phyloP scores from a whole-genome alignment of 2,113 vertebrate species.

The Dendropsophus ebraccatus region DNA sequence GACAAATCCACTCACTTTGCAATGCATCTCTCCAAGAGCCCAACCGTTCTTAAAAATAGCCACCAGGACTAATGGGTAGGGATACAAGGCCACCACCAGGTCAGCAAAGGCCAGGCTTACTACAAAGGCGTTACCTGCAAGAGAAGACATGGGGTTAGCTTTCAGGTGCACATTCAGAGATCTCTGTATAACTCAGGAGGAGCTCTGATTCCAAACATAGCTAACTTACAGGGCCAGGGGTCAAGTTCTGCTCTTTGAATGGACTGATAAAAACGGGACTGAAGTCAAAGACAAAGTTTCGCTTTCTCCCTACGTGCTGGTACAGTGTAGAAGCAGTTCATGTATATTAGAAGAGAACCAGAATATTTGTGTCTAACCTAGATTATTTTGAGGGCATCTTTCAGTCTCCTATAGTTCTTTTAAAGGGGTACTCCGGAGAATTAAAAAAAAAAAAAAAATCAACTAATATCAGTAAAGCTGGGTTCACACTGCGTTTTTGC shows the following conservation, averaged over 20 bases:
- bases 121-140: slow-evolving; percentile 88
- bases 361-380: not conserved
- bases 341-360: not conserved
- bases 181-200: not conserved
- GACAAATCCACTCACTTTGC: slow-evolving; percentile 90
- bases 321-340: not conserved
- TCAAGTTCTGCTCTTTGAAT: not conserved
- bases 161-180: not conserved
- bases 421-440: too few species aligned
- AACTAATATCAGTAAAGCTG: too few species aligned
- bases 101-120: slow-evolving; percentile 91
- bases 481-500: too few species aligned
- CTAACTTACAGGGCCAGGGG: not conserved
- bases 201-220: not conserved
- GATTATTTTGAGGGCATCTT: too few species aligned
- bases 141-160: slow-evolving; percentile 54
- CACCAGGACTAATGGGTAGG: slow-evolving; percentile 85
- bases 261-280: not conserved
- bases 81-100: slow-evolving; percentile 89
- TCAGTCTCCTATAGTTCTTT: not conserved
- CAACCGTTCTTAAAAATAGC: slow-evolving; percentile 89
- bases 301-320: not conserved
- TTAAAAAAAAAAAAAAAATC: too few species aligned
- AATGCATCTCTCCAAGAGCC: slow-evolving; percentile 84
- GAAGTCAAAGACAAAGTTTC: slow-evolving; percentile 17